Evolutionary conservation across 2,888 invertebrate genomes (phyloP).

Genomic region (Lydus trimaculatus): DNA sequence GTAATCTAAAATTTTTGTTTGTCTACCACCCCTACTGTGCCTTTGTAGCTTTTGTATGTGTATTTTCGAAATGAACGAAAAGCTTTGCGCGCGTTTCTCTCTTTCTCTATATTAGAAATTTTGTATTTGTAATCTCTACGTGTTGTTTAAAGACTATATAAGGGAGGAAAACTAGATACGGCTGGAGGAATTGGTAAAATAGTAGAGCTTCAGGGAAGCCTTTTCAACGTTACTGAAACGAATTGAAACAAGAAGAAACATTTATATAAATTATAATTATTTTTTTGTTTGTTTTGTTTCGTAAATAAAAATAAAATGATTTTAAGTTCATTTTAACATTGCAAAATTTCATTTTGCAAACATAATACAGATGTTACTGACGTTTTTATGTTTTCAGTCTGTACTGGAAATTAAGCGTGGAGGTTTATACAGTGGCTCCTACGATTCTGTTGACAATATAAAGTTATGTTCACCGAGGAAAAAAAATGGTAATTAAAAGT

Average conservation of each 20-base stretch:
- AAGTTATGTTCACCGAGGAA: too few relatives aligned
- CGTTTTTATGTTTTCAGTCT: neutral
- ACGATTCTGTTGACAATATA: neutral
- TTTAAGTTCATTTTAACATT: neutral
- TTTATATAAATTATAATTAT: neutral
- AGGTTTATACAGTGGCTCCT: neutral
- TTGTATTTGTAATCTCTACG: neutral
- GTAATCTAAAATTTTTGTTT: constrained; percentile 51
- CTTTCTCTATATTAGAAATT: neutral
- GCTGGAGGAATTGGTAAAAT: neutral
- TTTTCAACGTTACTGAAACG: neutral
- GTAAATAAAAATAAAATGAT: neutral
- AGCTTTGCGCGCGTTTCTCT: neutral
- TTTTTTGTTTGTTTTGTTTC: neutral
- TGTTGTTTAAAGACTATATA: neutral
- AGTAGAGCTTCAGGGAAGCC: constrained; percentile 8
- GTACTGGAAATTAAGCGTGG: neutral
- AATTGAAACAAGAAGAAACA: neutral
- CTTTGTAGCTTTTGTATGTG: constrained; percentile 20
- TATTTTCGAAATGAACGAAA: constrained; percentile 9
- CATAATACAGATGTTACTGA: neutral
- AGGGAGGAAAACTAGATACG: neutral
- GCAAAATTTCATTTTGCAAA: neutral
- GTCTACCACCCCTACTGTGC: constrained; percentile 39
- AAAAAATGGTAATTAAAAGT: too few relatives aligned